phyloP scores from a whole-genome alignment of 2,797 vertebrate genomes.

The Poecile montanus region DNA sequence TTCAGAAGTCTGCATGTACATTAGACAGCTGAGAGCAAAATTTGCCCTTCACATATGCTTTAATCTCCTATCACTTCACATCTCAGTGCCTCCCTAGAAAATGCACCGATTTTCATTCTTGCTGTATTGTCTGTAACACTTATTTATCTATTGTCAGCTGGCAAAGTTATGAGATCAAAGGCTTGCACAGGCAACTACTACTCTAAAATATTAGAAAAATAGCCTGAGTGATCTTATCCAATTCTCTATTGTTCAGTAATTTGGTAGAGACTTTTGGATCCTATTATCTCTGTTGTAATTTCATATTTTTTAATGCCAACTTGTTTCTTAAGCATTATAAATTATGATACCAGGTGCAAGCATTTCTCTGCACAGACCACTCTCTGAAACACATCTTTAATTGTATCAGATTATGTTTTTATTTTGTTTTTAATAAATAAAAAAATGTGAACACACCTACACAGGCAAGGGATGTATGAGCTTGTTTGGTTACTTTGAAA shows the following conservation, averaged over 20 bases:
- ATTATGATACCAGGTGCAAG: conserved; percentile 34
- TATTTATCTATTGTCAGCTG: conserved; percentile 25
- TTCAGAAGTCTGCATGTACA: neutral
- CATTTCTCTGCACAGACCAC: conserved; percentile 18
- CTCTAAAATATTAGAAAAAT: conserved; percentile 44
- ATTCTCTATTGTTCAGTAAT: neutral
- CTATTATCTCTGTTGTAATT: conserved; percentile 2
- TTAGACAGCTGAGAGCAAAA: neutral
- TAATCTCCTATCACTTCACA: neutral
- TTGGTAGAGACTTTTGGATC: conserved; percentile 13
- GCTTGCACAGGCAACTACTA: neutral
- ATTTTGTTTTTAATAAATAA: conserved; percentile 62
- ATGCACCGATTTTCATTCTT: conserved; percentile 6
- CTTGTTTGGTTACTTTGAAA: conserved; percentile 66
- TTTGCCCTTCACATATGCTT: neutral
- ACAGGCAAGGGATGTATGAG: conserved; percentile 26
- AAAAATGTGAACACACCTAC: conserved; percentile 57
- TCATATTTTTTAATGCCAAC: conserved; percentile 20
- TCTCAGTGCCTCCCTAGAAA: conserved; percentile 4
- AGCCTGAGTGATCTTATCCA: conserved; percentile 21
- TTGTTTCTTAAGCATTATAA: conserved; percentile 48
- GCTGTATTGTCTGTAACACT: neutral
- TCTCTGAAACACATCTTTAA: conserved; percentile 37
- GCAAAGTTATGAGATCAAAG: conserved; percentile 48
- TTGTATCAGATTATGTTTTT: conserved; percentile 52